These are phyloP conservation scores for Aramus guarauna DNA, from an alignment of 2,113 vertebrate species.

Conservation along the genomic window DNA sequence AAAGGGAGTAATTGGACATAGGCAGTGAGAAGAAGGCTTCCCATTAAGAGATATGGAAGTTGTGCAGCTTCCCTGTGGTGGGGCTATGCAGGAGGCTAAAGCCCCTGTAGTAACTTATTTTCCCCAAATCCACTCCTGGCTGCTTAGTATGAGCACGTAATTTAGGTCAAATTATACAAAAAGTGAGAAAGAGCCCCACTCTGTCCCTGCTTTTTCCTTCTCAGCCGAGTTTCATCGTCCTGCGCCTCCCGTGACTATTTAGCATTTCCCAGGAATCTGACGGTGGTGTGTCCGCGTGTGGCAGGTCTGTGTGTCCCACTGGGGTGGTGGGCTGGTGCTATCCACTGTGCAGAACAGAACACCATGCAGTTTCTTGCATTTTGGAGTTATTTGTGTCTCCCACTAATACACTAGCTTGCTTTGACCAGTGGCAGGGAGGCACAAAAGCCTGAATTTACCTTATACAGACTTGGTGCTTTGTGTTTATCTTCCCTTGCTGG, in stretches of 20 bases:
- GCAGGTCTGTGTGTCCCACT: neutral
- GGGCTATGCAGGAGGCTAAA: neutral
- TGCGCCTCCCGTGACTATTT: neutral
- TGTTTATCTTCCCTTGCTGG: neutral
- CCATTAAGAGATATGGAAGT: neutral
- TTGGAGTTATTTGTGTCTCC: neutral
- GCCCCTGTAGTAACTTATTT: neutral
- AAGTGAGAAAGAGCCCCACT: neutral
- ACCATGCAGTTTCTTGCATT: neutral
- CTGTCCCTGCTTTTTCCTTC: neutral
- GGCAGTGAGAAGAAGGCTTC: neutral
- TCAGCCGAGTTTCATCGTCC: neutral
- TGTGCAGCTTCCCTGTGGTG: neutral
- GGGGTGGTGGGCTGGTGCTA: neutral
- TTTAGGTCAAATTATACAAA: neutral
- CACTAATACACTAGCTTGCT: neutral
- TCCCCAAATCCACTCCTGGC: neutral
- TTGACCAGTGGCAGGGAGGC: neutral
- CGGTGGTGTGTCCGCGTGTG: rapidly evolving
- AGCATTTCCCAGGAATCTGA: neutral
- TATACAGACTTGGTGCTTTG: neutral
- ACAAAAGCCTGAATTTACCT: neutral
- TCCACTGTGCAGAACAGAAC: neutral
- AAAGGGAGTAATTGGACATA: neutral
- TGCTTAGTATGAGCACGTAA: neutral